Evolutionary conservation across 2,797 vertebrate species (phyloP).

Genomic region (Malacoraja senta): DNA sequence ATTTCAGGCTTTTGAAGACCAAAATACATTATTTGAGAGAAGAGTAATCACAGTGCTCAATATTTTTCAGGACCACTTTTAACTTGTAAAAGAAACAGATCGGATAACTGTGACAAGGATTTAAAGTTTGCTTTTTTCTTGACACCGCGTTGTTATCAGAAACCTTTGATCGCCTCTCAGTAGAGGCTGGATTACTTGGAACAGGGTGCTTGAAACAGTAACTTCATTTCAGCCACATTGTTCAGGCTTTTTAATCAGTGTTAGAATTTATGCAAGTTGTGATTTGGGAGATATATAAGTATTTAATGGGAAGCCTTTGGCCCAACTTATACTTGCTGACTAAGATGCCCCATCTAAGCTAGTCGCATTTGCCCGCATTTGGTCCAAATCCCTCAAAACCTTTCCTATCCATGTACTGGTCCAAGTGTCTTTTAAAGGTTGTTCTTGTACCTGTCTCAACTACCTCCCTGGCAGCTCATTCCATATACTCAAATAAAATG

Average conservation of each 20-base stretch:
- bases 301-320: too few relatives aligned
- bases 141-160: not conserved
- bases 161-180: not conserved
- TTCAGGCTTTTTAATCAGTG: not conserved
- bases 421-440: too few relatives aligned
- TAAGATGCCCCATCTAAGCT: too few relatives aligned
- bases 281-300: too few relatives aligned
- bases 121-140: not conserved
- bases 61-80: not conserved
- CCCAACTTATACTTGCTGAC: too few relatives aligned
- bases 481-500: too few relatives aligned
- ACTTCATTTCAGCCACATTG: not conserved
- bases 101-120: not conserved
- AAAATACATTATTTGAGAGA: not conserved
- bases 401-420: too few relatives aligned
- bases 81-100: not conserved
- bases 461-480: too few relatives aligned
- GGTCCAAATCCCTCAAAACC: too few relatives aligned
- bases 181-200: not conserved
- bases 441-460: too few relatives aligned
- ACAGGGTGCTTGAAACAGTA: not conserved
- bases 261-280: not conserved
- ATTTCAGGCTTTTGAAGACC: not conserved
- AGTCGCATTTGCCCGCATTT: too few relatives aligned
- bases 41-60: not conserved